Conservation (phyloP, 2,888 invertebrate species). For the Euphydryas editha region DNA sequence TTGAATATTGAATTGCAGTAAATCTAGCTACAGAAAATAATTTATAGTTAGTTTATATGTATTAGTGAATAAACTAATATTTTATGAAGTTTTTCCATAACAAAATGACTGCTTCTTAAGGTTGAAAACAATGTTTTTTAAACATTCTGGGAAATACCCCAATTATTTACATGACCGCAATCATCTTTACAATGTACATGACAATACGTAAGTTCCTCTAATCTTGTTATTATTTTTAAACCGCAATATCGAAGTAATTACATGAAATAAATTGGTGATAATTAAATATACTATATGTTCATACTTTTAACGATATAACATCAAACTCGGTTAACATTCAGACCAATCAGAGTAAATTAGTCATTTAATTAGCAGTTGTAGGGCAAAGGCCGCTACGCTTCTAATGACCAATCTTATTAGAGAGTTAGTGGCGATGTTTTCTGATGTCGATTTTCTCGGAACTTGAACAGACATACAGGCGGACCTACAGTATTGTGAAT, state of each 20-base stretch:
- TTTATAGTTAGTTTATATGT: background rate
- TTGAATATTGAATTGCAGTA: background rate
- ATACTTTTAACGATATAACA: background rate
- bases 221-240: background rate
- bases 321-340: background rate
- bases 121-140: too few relatives aligned
- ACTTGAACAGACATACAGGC: background rate
- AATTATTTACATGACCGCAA: background rate
- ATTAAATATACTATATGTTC: background rate
- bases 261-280: background rate
- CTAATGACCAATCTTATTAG: constrained; percentile 21
- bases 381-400: constrained; percentile 16
- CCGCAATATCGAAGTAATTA: background rate
- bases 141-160: background rate
- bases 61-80: too few relatives aligned
- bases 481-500: background rate
- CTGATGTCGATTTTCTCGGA: constrained; percentile 4
- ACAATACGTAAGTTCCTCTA: background rate
- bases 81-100: too few relatives aligned
- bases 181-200: background rate
- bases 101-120: too few relatives aligned
- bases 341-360: constrained; percentile 12
- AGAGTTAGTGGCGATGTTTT: constrained; percentile 9
- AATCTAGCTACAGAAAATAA: background rate
- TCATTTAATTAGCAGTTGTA: constrained; percentile 14